Evolutionary conservation across 2,113 vertebrate genomes (phyloP).

Genomic region (Pionites leucogaster): DNA sequence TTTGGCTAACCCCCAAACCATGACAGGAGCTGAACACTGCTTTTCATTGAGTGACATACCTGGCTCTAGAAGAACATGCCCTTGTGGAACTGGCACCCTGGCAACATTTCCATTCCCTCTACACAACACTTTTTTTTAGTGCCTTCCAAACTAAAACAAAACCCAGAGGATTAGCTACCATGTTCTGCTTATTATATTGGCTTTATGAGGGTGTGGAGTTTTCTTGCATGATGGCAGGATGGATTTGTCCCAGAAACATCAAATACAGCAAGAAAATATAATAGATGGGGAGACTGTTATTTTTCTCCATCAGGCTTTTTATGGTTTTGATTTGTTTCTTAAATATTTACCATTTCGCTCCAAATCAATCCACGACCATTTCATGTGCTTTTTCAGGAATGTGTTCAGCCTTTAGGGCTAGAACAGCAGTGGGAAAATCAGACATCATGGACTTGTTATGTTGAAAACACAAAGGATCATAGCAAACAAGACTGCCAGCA

Average conservation of each 20-base stretch:
- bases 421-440: neutral
- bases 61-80: conserved; percentile 51
- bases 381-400: neutral
- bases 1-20: conserved; percentile 52
- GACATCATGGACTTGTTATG: neutral
- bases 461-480: conserved; percentile 19
- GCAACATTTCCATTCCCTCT: conserved; percentile 51
- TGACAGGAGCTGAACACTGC: conserved; percentile 41
- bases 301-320: neutral
- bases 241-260: conserved; percentile 23
- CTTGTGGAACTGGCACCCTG: conserved; percentile 45
- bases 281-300: neutral
- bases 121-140: conserved; percentile 32
- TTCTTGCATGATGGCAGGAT: neutral
- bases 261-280: neutral
- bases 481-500: neutral
- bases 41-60: conserved; percentile 65
- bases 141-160: conserved; percentile 58
- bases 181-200: conserved; percentile 27
- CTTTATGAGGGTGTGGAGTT: conserved; percentile 40
- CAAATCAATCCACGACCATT: neutral
- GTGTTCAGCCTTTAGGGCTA: neutral
- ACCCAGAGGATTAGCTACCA: conserved; percentile 18
- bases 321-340: conserved; percentile 3
- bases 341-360: neutral